Evolutionary conservation across 2,797 vertebrate species (phyloP), one percentile per base, ranked within the genome.

Genomic region (Halcyon chelicuti): DNA sequence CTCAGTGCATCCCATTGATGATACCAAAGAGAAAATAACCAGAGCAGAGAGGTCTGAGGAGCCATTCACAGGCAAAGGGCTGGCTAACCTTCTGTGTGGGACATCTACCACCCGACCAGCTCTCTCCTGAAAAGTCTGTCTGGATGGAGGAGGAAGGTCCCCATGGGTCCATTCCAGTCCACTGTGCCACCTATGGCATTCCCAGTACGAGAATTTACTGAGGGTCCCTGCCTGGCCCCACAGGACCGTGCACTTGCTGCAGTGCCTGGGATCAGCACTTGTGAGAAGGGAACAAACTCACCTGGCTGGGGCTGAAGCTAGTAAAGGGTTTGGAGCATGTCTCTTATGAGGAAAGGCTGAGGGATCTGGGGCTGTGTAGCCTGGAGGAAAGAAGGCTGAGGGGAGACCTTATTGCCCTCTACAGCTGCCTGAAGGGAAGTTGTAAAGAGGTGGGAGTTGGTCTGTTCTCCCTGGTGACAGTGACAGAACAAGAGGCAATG

Each of bases 31-130:
- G 51, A 88, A 70, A 58, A 60, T 4, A 55, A n/a, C 7, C 42
- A 51, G 33, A 57, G 25, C 0, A 0, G 49, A 31, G 25, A 35
- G n/a, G n/a, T 26, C 62, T 42, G 66, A 44, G 37, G 61, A 63
- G 70, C 31, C 63, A 17, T 1, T 11, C 23, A 66, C 61, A 68
- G 62, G 16, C 25, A 28, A 35, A 49, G 55, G 22, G 39, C 28
- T 91, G 70, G 17, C 31, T 46, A 19, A 10, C 3, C 18, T n/a
- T 13, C 29, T 0, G 0, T 0, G 0, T 0, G 3, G 77, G 58
- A 82, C 55, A 57, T 10, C 61, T 73, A 20, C 7, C 37, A 8
- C 37, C 28, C 3, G 0, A 9, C 11, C 52, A 33, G 31, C 20
- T 33, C 33, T 1, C 11, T n/a, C 37, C 70, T 3, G 0, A 63